Evolutionary conservation across 92 coral and sea anemone species (phyloP).

Genomic region (Porites evermanni): DNA sequence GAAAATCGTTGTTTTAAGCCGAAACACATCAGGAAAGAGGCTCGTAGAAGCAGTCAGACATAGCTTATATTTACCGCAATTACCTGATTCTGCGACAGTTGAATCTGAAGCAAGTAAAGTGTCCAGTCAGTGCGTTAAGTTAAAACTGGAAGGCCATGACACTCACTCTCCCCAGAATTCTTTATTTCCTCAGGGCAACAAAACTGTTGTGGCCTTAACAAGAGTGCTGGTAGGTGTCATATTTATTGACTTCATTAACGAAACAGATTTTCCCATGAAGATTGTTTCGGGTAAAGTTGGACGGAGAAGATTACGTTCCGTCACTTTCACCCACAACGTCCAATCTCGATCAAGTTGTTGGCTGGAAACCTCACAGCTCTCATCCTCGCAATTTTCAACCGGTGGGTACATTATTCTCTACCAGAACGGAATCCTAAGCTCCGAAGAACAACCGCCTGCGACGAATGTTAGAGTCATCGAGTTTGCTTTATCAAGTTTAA

Average conservation of each 20-base stretch:
- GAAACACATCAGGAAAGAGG: background rate
- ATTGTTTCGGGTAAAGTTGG: background rate
- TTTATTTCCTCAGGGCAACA: background rate
- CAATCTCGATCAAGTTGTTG: background rate
- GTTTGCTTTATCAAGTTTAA: slow-evolving; percentile 8
- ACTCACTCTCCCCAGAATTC: background rate
- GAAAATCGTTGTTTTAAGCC: background rate
- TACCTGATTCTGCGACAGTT: background rate
- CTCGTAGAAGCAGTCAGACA: background rate
- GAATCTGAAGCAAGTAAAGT: background rate
- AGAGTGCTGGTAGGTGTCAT: background rate
- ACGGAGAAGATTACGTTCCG: background rate
- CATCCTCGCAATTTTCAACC: background rate
- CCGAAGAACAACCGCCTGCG: background rate
- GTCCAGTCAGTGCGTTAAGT: background rate
- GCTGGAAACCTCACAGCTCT: background rate
- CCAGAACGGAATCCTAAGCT: background rate
- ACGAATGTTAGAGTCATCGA: background rate
- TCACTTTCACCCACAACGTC: background rate
- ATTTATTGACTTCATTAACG: background rate
- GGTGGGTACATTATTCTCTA: slow-evolving; percentile 1
- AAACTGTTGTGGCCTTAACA: background rate
- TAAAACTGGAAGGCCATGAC: background rate
- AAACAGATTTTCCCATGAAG: background rate
- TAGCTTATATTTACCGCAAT: background rate